These are phyloP conservation scores for Eristalis pertinax DNA, from an alignment of 2,888 invertebrate genomes.

Conservation along the genomic window DNA sequence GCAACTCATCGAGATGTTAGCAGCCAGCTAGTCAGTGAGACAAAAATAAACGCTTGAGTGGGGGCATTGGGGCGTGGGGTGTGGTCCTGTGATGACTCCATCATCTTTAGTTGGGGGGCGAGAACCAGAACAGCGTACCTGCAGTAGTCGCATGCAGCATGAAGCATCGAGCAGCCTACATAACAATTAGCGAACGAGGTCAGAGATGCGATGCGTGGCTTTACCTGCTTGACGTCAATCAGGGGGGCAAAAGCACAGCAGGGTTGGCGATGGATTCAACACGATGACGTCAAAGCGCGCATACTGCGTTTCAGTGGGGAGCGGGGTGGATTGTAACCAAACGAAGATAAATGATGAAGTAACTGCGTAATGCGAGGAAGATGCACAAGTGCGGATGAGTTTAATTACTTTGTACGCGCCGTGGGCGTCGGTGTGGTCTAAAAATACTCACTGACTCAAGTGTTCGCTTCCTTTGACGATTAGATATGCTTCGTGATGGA, in stretches of 20 bases:
- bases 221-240: conserved; percentile 44
- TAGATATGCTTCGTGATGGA: not conserved
- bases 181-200: conserved; percentile 37
- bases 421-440: not conserved
- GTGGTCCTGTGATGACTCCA: not conserved
- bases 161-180: not conserved
- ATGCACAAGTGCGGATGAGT: not conserved
- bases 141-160: not conserved
- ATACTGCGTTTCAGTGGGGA: not conserved
- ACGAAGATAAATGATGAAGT: conserved; percentile 19
- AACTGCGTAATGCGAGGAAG: not conserved
- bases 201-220: conserved; percentile 7
- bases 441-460: not conserved
- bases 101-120: conserved; percentile 10
- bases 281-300: conserved; percentile 14
- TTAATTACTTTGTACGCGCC: not conserved
- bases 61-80: no score
- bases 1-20: conserved; percentile 28
- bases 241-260: not conserved
- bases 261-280: conserved; percentile 14
- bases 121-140: conserved; percentile 16
- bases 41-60: not conserved
- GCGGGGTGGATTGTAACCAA: not conserved
- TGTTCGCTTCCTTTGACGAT: not conserved
- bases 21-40: conserved; percentile 7